Evolutionary conservation across 2,113 vertebrate genomes (phyloP), one percentile per base, ranked within the genome.

Genomic region (Caretta caretta): DNA sequence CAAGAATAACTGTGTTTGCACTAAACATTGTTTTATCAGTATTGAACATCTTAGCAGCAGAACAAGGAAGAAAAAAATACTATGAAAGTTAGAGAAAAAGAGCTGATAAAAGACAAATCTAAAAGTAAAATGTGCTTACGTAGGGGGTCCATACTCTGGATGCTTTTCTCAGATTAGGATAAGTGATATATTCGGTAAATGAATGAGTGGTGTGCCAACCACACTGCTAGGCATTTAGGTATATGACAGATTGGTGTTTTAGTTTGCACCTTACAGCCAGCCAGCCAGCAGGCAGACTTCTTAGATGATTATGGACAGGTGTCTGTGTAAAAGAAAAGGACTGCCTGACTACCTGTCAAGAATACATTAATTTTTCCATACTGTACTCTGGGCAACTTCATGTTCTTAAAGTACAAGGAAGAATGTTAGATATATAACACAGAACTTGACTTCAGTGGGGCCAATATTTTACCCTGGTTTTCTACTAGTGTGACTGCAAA

Each of bases 391-490:
- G 49, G 51, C 25, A 78, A 22, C 3, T 90, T 87, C 3, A n/a
- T 46, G 29, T 3, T 46, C 17, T 78, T 69, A 12, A n/a, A 20
- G 3, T 83, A 8, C 16, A 57, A 93, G 80, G 51, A 86, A n/a
- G 2, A 91, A 83, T 62, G 78, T 5, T 80, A 29, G 20, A 29
- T 5, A 54, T 24, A 54, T 24, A 53, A 1, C 0, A 14, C 88
- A 83, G 53, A 90, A 87, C 8, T 69, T n/a, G 31, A 69, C 35
- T 69, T 69, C 62, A 12, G 11, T 56, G 90, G 42, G 78, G 78
- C 2, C 16, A 22, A 8, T 62, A 85, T 91, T 94, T 97, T 85
- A 91, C 80, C 78, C 46, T 83, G 13, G 35, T 91, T 93, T 92
- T 88, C 8, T 76, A 90, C 88, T 17, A 1, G 6, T 87, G 29